Evolutionary conservation across 2,888 invertebrate genomes (phyloP).

Genomic region (Dysmachus trigonus): DNA sequence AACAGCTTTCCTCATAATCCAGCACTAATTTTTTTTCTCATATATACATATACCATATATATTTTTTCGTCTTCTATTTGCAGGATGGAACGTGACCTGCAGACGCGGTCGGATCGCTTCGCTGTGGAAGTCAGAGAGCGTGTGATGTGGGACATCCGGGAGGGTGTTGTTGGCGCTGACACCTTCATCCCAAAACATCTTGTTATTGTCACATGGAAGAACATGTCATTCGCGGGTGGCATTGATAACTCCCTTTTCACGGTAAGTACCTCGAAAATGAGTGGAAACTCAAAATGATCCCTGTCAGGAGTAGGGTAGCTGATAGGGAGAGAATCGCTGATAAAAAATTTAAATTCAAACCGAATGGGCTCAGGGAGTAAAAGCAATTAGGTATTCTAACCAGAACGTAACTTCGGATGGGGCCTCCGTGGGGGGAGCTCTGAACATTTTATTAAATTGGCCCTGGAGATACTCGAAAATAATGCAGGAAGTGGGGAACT

Average conservation of each 20-base stretch:
- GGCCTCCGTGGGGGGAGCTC: background rate
- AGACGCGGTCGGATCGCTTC: conserved; percentile 79
- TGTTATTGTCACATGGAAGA: conserved; percentile 93
- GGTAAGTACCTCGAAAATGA: conserved; percentile 64
- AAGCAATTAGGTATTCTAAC: background rate
- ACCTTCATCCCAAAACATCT: conserved; percentile 92
- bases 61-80: conserved; percentile 44
- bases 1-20: background rate
- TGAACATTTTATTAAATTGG: background rate
- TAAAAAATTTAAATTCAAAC: background rate
- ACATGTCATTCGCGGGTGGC: conserved; percentile 91
- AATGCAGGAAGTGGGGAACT: background rate
- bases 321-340: background rate
- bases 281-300: background rate
- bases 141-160: conserved; percentile 86
- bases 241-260: conserved; percentile 79
- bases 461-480: background rate
- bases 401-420: background rate
- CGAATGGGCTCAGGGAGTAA: background rate
- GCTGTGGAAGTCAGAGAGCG: conserved; percentile 88
- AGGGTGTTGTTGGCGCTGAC: conserved; percentile 90
- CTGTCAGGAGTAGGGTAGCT: background rate
- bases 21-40: background rate
- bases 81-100: conserved; percentile 75
- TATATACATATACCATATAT: background rate